Evolutionary conservation across 2,113 vertebrate species (phyloP).

Genomic region (Mastomys coucha): DNA sequence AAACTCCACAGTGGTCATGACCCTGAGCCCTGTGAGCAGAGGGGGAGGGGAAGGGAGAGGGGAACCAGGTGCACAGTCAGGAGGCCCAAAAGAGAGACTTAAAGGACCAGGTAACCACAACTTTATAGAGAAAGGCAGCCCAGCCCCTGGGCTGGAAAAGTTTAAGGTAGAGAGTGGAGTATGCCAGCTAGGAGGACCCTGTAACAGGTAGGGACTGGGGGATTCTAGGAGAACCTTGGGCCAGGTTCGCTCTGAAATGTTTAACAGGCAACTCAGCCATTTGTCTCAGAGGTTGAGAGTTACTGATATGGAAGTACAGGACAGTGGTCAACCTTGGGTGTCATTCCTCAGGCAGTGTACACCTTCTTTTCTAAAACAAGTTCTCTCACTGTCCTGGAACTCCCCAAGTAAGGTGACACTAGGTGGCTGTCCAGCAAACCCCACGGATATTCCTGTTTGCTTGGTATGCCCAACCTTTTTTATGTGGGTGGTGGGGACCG

Average conservation of each 20-base stretch:
- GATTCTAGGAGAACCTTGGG: neutral
- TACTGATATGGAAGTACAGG: neutral
- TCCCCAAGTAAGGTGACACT: neutral
- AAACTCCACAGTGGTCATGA: neutral
- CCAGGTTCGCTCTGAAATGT: neutral
- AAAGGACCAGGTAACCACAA: neutral
- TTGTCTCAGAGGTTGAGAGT: neutral
- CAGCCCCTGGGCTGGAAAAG: neutral
- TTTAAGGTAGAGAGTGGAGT: neutral
- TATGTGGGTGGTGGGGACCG: no score
- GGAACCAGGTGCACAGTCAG: neutral
- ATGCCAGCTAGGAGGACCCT: neutral
- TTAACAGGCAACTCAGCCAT: neutral
- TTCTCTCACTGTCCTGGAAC: neutral
- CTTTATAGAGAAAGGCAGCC: neutral
- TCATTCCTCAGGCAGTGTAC: neutral
- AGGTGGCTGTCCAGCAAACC: neutral
- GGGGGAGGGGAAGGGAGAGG: neutral
- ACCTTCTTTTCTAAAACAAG: neutral
- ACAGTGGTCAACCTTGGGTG: neutral
- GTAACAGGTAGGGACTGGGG: neutral
- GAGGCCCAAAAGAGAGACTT: neutral
- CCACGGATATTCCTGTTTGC: neutral
- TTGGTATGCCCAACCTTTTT: neutral
- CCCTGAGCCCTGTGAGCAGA: neutral